Percentiles rank a stretch among this genome's conserved stretches.
These are phyloP conservation scores for Canis aureus DNA, from an alignment of 2,113 vertebrate species.

Conservation along the genomic window DNA sequence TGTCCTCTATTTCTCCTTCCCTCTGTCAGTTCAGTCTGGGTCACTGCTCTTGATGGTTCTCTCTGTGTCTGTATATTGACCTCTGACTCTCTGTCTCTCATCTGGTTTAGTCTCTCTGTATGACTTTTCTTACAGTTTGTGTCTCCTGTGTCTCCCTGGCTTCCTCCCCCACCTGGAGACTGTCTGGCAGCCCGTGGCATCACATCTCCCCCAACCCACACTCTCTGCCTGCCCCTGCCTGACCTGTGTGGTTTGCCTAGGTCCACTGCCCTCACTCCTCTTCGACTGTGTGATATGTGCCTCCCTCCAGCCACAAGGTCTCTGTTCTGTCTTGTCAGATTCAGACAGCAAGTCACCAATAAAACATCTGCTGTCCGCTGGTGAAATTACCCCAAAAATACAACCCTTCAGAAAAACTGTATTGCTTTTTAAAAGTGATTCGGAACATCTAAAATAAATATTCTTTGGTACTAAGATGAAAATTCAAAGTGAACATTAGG, in stretches of 20 bases:
- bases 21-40: not conserved
- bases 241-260: not conserved
- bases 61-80: not conserved
- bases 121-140: not conserved
- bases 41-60: not conserved
- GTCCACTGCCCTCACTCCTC: not conserved
- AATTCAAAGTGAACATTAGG: slow-evolving; percentile 61
- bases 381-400: not conserved
- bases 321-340: not conserved
- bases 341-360: not conserved
- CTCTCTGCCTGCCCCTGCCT: not conserved
- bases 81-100: not conserved
- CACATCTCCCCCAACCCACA: not conserved
- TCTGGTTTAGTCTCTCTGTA: not conserved
- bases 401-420: not conserved
- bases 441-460: slow-evolving; percentile 29
- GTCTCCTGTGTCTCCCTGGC: not conserved
- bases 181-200: not conserved
- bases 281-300: not conserved
- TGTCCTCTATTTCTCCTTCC: not conserved
- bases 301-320: not conserved
- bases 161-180: not conserved
- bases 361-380: not conserved
- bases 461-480: slow-evolving; percentile 54
- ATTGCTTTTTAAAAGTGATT: slow-evolving; percentile 46